Conservation (phyloP, 2,113 vertebrate species). For the Suricata suricatta region DNA sequence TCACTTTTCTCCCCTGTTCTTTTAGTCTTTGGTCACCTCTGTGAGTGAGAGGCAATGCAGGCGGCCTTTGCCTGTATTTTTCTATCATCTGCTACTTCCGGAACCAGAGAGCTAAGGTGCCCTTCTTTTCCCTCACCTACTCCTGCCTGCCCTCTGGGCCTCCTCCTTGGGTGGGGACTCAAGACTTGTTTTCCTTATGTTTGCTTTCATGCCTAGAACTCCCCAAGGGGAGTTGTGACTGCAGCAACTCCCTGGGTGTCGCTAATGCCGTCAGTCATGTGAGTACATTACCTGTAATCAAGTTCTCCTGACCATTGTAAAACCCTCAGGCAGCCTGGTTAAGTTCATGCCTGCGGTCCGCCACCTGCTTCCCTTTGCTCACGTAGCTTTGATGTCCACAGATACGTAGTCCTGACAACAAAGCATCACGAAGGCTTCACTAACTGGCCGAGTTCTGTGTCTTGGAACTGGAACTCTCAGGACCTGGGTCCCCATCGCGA, state of each 20-base stretch:
- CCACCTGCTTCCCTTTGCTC: background rate
- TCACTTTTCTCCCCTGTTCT: background rate
- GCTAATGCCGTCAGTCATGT: background rate
- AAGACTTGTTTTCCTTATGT: background rate
- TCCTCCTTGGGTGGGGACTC: background rate
- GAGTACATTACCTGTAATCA: background rate
- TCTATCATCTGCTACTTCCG: background rate
- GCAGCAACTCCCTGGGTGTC: background rate
- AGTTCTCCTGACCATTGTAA: background rate
- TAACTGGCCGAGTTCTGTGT: conserved; percentile 92
- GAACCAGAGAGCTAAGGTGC: background rate
- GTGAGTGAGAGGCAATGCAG: background rate
- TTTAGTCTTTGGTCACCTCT: background rate
- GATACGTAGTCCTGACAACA: conserved; percentile 95
- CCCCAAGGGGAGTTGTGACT: background rate
- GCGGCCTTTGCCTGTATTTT: background rate
- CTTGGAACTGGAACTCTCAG: conserved; percentile 98
- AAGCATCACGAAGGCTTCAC: conserved; percentile 98
- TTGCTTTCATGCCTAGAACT: background rate
- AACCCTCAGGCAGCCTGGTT: background rate
- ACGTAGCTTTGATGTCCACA: conserved; percentile 60
- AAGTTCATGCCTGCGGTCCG: background rate
- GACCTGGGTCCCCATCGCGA: conserved; percentile 93
- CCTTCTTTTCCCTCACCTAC: background rate
- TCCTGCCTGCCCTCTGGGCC: background rate